Evolutionary conservation across 2,888 invertebrate genomes (phyloP), one percentile per base, ranked within the genome.

Genomic region (Microctonus aethiopoides): DNA sequence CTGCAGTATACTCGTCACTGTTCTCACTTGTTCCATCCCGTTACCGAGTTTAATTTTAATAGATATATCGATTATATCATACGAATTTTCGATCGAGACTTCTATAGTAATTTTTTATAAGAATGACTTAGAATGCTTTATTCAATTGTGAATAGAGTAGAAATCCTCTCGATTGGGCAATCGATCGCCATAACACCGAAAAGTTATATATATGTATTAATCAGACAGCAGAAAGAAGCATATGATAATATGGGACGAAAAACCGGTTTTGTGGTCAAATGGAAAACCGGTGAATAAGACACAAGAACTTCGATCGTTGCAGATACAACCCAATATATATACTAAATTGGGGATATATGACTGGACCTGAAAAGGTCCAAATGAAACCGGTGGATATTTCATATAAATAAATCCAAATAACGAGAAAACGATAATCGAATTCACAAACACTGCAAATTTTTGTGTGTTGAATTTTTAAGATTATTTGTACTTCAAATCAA

Each of bases 181-280:
- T 56, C 13, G 56, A 56, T 56, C 56, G 29, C 26, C 41, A 10
- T 63, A 51, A 63, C 52, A 61, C 61, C 61, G 24, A 51, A 69
- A 64, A 64, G 34, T 69, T 59, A 57, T 46, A 46, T n/a, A 4
- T 36, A 36, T 36, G 10, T 36, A 36, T 36, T 59, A 22, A 59
- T 34, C 59, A 59, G 59, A 13, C 22, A 26, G 41, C 39, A 41
- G 65, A 51, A 34, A 16, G 34, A 63, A 32, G 36, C 10, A 29
- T 52, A n/a, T n/a, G 6, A 20, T 36, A 54, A 36, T 62, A 24
- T 26, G 39, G 16, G 26, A 57, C 32, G 64, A 74, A 73, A 75
- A 76, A 76, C 76, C 76, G 76, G 76, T 76, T 76, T 71, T 71
- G 69, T 69, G 72, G 75, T 76, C 72, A 74, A 75, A 71, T 71